phyloP scores from a whole-genome alignment of 2,113 vertebrate genomes.

The Vulpes ferrilata region DNA sequence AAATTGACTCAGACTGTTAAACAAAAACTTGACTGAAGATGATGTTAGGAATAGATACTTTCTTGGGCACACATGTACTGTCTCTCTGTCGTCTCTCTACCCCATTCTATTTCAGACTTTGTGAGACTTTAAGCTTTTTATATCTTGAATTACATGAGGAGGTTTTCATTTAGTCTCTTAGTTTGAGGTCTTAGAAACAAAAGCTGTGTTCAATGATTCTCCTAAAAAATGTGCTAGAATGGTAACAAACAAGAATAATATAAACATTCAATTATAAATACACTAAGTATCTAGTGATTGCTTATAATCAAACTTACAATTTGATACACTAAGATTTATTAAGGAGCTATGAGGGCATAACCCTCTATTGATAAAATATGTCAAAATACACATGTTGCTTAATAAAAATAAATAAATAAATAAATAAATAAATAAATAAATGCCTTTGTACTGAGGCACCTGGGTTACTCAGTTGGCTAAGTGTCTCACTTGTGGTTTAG shows the following conservation, averaged over 20 bases:
- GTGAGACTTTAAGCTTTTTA: background rate
- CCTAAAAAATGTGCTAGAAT: background rate
- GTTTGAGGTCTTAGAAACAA: background rate
- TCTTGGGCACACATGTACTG: too few species aligned
- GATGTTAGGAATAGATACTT: background rate
- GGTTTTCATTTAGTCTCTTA: background rate
- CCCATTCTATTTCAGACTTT: background rate
- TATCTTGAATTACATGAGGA: background rate
- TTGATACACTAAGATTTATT: background rate
- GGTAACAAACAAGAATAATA: background rate
- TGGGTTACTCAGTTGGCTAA: background rate
- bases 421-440: too few species aligned
- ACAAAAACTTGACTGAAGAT: background rate
- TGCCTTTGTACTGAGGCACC: too few species aligned
- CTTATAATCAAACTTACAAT: conserved; percentile 25
- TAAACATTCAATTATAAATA: background rate
- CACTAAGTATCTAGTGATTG: background rate
- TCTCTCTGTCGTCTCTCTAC: background rate
- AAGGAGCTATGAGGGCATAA: background rate
- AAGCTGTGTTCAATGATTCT: background rate
- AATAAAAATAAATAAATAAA: background rate
- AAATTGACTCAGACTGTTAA: background rate
- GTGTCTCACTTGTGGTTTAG: background rate
- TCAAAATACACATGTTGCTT: background rate
- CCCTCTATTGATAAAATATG: background rate